Evolutionary conservation across 2,888 invertebrate genomes (phyloP).

Genomic region (Cyclophora albipunctata): DNA sequence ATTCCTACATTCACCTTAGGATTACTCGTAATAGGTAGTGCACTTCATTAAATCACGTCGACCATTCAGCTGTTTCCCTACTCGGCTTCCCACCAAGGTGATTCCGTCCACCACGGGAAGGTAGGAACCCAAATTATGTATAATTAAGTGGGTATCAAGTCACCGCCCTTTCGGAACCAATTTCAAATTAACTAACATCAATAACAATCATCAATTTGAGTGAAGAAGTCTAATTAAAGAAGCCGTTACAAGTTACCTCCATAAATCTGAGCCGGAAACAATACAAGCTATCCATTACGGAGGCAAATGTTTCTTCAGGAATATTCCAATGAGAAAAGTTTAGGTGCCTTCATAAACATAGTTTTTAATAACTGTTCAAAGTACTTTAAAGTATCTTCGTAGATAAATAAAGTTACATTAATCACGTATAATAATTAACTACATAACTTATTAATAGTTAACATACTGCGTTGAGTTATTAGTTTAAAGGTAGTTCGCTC

Average conservation of each 20-base stretch:
- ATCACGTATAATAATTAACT: too few relatives aligned
- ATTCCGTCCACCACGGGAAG: too few relatives aligned
- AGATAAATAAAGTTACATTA: too few relatives aligned
- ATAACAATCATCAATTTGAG: slow-evolving; percentile 71
- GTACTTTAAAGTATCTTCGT: too few relatives aligned
- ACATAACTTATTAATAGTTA: neutral
- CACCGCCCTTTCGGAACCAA: slow-evolving; percentile 41
- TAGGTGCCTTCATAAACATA: slow-evolving; percentile 51
- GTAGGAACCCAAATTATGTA: slow-evolving; percentile 26
- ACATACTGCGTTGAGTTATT: slow-evolving; percentile 2
- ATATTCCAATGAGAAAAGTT: slow-evolving; percentile 69
- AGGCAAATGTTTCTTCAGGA: slow-evolving; percentile 59
- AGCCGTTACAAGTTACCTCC: slow-evolving; percentile 74
- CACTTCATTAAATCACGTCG: neutral
- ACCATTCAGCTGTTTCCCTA: neutral
- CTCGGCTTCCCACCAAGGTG: slow-evolving; percentile 4
- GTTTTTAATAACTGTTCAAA: slow-evolving; percentile 55
- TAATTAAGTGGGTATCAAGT: slow-evolving; percentile 36
- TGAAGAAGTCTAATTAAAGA: slow-evolving; percentile 73
- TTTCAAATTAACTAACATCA: slow-evolving; percentile 63
- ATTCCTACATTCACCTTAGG: slow-evolving; percentile 16
- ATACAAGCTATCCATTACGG: slow-evolving; percentile 68
- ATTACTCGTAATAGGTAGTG: slow-evolving; percentile 1
- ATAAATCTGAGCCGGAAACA: slow-evolving; percentile 71
- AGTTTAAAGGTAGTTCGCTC: slow-evolving; percentile 7